Evolutionary conservation across 2,113 vertebrate genomes (phyloP).

Genomic region (Otolemur garnettii): DNA sequence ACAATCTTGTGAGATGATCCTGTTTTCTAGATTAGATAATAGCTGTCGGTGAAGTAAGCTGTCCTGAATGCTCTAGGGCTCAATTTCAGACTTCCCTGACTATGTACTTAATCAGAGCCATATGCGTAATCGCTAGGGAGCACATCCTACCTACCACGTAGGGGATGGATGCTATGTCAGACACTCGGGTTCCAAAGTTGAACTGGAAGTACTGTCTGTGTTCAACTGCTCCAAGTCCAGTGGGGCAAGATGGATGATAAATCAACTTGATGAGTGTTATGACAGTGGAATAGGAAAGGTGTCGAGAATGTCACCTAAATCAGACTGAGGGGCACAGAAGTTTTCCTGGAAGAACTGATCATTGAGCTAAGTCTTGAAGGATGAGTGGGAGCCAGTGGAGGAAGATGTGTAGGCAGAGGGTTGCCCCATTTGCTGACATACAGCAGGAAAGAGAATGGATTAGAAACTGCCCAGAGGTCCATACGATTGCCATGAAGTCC

Average conservation of each 20-base stretch:
- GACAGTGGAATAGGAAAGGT: background rate
- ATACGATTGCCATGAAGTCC: too few species aligned
- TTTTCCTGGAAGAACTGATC: background rate
- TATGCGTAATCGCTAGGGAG: background rate
- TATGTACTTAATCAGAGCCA: background rate
- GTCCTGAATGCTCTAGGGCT: background rate
- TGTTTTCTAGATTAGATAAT: conserved; percentile 2
- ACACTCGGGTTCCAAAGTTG: background rate
- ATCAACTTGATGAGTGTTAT: background rate
- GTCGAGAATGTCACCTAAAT: background rate
- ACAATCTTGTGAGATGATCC: background rate
- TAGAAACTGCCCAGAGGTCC: background rate
- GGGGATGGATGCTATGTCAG: background rate
- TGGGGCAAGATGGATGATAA: background rate
- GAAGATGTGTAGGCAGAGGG: background rate
- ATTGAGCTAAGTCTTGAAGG: background rate
- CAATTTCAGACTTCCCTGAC: background rate
- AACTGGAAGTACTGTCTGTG: background rate
- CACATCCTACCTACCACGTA: fast-evolving
- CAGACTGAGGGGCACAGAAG: background rate
- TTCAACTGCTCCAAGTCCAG: background rate
- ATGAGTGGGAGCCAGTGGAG: background rate
- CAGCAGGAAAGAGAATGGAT: background rate
- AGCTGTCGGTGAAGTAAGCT: background rate
- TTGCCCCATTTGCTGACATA: background rate